Conservation (phyloP, 2,888 invertebrate genomes). For the Spisula solida region DNA sequence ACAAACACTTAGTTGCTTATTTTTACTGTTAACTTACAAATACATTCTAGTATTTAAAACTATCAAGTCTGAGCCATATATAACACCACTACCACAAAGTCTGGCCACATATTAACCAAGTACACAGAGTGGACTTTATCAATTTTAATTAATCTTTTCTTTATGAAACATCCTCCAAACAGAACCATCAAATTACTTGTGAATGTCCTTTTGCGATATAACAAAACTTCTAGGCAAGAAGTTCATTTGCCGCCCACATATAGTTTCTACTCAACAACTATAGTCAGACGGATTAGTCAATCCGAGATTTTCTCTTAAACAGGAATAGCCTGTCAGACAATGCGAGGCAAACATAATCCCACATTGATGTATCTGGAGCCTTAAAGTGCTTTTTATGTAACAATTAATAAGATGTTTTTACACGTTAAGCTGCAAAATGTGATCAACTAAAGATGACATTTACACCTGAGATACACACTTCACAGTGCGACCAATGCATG, state of each 20-base stretch:
- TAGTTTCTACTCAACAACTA: neutral
- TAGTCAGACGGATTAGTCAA: constrained; percentile 16
- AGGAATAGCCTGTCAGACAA: neutral
- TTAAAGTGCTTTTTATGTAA: neutral
- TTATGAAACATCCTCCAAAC: neutral
- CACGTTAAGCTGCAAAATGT: no score
- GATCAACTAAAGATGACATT: no score
- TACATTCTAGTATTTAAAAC: neutral
- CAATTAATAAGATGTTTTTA: neutral
- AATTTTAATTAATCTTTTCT: neutral
- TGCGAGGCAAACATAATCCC: neutral
- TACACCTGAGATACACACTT: no score
- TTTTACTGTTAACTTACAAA: neutral
- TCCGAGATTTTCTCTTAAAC: neutral
- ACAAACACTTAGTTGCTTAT: neutral
- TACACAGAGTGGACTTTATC: no score
- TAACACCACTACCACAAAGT: neutral
- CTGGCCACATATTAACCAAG: no score
- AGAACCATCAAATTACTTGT: neutral
- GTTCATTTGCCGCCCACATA: neutral
- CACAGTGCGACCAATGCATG: no score
- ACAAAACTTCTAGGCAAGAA: neutral
- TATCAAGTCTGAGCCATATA: neutral
- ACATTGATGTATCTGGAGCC: neutral
- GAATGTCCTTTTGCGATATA: neutral